phyloP scores from a whole-genome alignment of 2,113 vertebrate species.

The Ciconia maguari region DNA sequence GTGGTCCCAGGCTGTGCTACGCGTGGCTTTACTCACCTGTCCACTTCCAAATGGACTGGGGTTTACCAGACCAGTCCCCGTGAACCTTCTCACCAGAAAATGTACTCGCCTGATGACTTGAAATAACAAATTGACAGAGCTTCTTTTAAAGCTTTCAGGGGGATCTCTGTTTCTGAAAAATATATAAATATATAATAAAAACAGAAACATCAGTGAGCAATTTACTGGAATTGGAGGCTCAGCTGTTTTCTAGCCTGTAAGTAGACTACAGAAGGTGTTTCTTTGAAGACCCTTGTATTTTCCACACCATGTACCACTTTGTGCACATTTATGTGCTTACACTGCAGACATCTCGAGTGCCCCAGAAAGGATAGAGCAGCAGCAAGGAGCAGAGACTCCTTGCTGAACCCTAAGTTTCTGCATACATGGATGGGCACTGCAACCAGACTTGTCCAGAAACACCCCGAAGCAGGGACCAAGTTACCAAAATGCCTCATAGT shows the following conservation, averaged over 20 bases:
- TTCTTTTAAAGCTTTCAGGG: background rate
- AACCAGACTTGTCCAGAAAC: background rate
- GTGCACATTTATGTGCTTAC: background rate
- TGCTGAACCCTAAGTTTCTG: background rate
- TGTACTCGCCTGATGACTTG: background rate
- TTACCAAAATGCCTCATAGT: background rate
- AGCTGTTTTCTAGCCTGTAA: background rate
- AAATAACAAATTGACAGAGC: background rate
- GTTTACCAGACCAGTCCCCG: background rate
- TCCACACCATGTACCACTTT: background rate
- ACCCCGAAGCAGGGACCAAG: background rate
- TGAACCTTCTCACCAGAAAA: background rate
- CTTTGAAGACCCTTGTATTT: background rate
- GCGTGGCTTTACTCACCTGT: background rate
- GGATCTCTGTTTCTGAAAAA: background rate
- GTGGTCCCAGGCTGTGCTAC: accelerated
- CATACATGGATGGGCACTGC: background rate
- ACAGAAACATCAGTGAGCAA: background rate
- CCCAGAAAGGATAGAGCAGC: background rate
- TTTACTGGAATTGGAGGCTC: background rate
- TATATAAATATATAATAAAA: background rate
- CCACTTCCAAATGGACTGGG: background rate
- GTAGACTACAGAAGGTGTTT: background rate
- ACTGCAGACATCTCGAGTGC: background rate
- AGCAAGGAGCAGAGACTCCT: background rate